Conservation (phyloP, 2,113 vertebrate species). For the Apeltes quadracus region DNA sequence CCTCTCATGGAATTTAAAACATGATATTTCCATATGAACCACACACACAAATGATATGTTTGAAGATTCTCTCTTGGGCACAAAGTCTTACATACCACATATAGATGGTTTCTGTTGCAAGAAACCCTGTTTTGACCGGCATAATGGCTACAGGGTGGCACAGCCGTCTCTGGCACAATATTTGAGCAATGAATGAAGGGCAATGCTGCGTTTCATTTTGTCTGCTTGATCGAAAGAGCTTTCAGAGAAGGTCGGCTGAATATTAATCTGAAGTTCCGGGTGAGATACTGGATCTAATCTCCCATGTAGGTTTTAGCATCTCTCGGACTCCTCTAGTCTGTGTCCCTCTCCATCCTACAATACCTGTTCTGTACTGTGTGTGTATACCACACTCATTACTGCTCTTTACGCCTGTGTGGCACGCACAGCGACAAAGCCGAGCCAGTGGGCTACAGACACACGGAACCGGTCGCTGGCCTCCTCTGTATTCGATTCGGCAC, state of each 20-base stretch:
- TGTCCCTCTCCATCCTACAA: conserved; percentile 45
- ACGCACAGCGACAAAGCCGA: conserved; percentile 23
- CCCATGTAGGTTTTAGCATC: background rate
- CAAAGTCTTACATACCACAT: background rate
- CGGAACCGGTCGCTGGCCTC: conserved; percentile 21
- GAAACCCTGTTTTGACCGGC: conserved; percentile 31
- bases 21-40: conserved; percentile 32
- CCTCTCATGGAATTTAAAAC: conserved; percentile 22
- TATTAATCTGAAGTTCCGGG: conserved; percentile 1
- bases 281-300: conserved; percentile 11
- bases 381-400: conserved; percentile 44
- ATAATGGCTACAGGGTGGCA: conserved; percentile 38
- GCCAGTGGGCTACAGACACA: conserved; percentile 10
- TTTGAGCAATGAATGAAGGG: conserved; percentile 29
- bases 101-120: background rate
- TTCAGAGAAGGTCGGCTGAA: background rate
- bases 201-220: conserved; percentile 7
- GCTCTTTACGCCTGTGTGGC: conserved; percentile 34
- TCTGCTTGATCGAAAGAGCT: background rate
- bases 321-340: background rate
- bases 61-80: conserved; percentile 7
- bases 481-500: background rate
- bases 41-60: conserved; percentile 19
- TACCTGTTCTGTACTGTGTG: conserved; percentile 43
- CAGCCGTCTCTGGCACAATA: conserved; percentile 48